Percentiles rank a stretch among this genome's conserved stretches.
phyloP scores from a whole-genome alignment of 2,113 vertebrate genomes.

The Progne subis region DNA sequence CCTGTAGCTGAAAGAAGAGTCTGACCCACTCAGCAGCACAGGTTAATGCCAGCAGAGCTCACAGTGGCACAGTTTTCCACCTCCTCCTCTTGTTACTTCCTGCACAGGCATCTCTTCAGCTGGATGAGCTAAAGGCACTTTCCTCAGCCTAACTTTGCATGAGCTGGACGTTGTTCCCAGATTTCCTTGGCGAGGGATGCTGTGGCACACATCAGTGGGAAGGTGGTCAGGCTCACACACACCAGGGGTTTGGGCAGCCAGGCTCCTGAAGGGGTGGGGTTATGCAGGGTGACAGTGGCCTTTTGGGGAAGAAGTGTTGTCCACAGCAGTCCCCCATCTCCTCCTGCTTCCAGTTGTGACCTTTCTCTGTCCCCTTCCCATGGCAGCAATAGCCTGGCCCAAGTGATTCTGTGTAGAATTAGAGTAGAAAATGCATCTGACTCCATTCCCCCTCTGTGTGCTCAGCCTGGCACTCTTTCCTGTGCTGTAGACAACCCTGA shows the following conservation, averaged over 20 bases:
- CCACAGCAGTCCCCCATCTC: neutral
- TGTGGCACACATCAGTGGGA: fast-evolving
- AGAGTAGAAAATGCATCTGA: neutral
- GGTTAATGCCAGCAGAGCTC: neutral
- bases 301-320: fast-evolving
- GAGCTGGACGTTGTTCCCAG: neutral
- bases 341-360: neutral
- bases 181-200: neutral
- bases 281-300: neutral
- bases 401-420: neutral
- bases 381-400: neutral
- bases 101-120: neutral
- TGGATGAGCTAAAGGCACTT: neutral
- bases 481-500: neutral
- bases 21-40: neutral
- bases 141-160: neutral
- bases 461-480: neutral
- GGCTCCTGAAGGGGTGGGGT: neutral
- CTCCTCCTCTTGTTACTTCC: neutral
- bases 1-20: neutral
- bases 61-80: neutral
- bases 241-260: neutral
- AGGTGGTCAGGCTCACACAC: fast-evolving
- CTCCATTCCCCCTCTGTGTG: fast-evolving
- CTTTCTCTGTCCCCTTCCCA: neutral